Evolutionary conservation across 2,113 vertebrate species (phyloP).

Genomic region (Meriones unguiculatus): DNA sequence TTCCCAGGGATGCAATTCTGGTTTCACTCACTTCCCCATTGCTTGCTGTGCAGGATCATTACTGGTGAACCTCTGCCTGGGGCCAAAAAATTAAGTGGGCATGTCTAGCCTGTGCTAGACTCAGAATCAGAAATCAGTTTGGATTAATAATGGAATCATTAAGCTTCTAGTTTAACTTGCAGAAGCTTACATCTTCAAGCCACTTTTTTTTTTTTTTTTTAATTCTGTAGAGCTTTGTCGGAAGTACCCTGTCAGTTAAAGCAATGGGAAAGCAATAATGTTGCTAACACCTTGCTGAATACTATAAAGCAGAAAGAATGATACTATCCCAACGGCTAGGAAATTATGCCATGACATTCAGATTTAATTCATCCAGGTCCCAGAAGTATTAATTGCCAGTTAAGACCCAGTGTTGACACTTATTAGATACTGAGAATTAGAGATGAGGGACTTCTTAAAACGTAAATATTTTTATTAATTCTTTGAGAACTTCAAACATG

Average conservation of each 20-base stretch:
- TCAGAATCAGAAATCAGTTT: constrained; percentile 40
- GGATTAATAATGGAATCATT: constrained; percentile 49
- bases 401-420: not conserved
- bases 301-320: not conserved
- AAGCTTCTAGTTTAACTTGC: not conserved
- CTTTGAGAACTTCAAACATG: not conserved
- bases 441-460: constrained; percentile 9
- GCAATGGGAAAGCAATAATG: not conserved
- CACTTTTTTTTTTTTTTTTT: not conserved
- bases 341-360: constrained; percentile 28
- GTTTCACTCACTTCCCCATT: not conserved
- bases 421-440: not conserved
- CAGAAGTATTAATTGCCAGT: constrained; percentile 11
- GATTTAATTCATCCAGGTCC: not conserved
- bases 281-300: rapidly evolving
- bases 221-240: not conserved
- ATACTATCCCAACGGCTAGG: not conserved
- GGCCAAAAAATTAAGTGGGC: not conserved
- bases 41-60: not conserved
- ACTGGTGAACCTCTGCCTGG: not conserved
- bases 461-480: not conserved
- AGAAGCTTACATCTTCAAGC: constrained; percentile 20
- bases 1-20: not conserved
- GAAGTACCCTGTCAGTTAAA: not conserved
- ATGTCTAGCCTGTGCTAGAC: not conserved